Evolutionary conservation across 2,113 vertebrate species (phyloP).

Genomic region (Caranx ignobilis): DNA sequence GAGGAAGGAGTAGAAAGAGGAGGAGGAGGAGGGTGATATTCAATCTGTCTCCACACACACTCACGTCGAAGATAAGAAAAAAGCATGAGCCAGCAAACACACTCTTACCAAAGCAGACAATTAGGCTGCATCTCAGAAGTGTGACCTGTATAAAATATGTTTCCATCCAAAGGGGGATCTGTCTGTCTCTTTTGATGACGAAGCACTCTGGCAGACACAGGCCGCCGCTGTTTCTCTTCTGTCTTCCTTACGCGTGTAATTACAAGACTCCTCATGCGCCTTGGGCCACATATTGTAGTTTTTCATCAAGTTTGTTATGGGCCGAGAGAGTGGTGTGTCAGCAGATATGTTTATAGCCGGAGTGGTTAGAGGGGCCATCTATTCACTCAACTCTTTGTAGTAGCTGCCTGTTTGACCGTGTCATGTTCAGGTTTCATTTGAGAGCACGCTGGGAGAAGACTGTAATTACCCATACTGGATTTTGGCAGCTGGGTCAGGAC

Average conservation of each 20-base stretch:
- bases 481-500: slow-evolving; percentile 39
- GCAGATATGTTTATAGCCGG: slow-evolving; percentile 70
- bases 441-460: slow-evolving; percentile 40
- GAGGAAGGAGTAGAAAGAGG: slow-evolving; percentile 11
- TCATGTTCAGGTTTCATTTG: slow-evolving; percentile 54
- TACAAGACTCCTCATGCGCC: slow-evolving; percentile 60
- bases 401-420: slow-evolving; percentile 40
- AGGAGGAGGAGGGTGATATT: slow-evolving; percentile 63
- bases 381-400: slow-evolving; percentile 53
- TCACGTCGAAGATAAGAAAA: slow-evolving; percentile 58
- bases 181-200: slow-evolving; percentile 65
- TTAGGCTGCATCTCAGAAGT: slow-evolving; percentile 38
- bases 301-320: slow-evolving; percentile 72
- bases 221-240: slow-evolving; percentile 50
- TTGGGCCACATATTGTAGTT: slow-evolving; percentile 60
- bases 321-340: slow-evolving; percentile 61
- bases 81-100: slow-evolving; percentile 46
- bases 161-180: slow-evolving; percentile 55
- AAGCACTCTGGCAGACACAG: slow-evolving; percentile 39
- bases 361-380: slow-evolving; percentile 21
- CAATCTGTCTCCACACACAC: slow-evolving; percentile 51
- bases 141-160: slow-evolving; percentile 33
- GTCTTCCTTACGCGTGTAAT: slow-evolving; percentile 58
- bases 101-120: slow-evolving; percentile 35
- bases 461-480: slow-evolving; percentile 60